Conservation (phyloP, 1,140 invertebrate genomes). For the Drosophila lini region DNA sequence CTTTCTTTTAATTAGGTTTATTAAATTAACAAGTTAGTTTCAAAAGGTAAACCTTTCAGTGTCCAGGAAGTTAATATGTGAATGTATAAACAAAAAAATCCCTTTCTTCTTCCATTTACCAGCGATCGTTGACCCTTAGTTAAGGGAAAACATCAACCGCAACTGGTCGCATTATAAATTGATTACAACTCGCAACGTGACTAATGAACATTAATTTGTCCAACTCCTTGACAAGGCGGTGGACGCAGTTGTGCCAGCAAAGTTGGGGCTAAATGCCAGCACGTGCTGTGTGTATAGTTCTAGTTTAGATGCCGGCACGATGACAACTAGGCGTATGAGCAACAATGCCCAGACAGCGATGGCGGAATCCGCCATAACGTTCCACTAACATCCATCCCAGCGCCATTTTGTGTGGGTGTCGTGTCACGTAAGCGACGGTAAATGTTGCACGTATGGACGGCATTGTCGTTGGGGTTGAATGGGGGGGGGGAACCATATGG, state of each 20-base stretch:
- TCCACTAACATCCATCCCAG: constrained; percentile 8
- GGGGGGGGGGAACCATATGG: constrained; percentile 24
- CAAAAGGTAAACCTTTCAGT: not conserved
- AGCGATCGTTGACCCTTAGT: constrained; percentile 24
- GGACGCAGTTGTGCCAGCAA: constrained; percentile 52
- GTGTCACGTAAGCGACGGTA: constrained; percentile 72
- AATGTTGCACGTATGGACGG: constrained; percentile 67
- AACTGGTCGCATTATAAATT: constrained; percentile 76
- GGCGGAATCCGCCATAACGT: constrained; percentile 10
- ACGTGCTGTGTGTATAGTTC: constrained; percentile 55
- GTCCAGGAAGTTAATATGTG: not conserved
- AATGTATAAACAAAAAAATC: not conserved
- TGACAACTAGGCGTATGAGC: constrained; percentile 59
- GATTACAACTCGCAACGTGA: constrained; percentile 74
- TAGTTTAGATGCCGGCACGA: constrained; percentile 38
- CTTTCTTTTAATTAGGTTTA: not conserved
- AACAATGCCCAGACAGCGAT: constrained; percentile 32
- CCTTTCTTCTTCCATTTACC: not conserved
- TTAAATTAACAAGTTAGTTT: not conserved
- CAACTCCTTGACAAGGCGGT: constrained; percentile 58
- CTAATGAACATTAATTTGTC: constrained; percentile 77
- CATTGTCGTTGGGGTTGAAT: constrained; percentile 28
- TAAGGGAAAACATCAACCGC: constrained; percentile 62
- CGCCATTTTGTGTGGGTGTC: constrained; percentile 47
- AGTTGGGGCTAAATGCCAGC: constrained; percentile 63